Evolutionary conservation across 2,113 vertebrate species (phyloP), one percentile per base, ranked within the genome.

Genomic region (Phoenicopterus ruber): DNA sequence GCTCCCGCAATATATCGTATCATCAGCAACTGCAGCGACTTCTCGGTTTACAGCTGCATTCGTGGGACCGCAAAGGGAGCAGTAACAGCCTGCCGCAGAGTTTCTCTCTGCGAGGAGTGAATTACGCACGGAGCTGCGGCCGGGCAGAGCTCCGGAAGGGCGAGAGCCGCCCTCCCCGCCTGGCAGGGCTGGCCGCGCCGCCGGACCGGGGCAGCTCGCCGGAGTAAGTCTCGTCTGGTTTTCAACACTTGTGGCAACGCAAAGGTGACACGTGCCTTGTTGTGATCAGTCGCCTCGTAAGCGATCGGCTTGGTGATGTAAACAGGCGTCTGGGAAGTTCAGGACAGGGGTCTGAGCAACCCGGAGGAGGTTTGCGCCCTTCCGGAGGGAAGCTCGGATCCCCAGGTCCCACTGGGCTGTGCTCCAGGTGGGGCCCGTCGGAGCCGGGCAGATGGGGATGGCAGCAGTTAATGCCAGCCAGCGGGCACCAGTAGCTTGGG

Each of bases 211-310:
- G 8, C 4, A 5, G 38, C 9, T 12, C 13, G n/a, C 84, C 57
- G 55, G 58, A 55, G 26, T 13, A 18, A 38, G 42, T 9, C 44
- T 36, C 12, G 19, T 2, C 18, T 7, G 47, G 8, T 6, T 61
- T 47, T 4, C 63, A 31, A 29, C 8, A 0, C 40, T 9, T 3
- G 22, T 5, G 52, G 38, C 28, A 38, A 22, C 3, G 2, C 3
- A 20, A 40, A 77, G 26, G n/a, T 50, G 28, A 18, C 40, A 4
- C 0, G 0, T 8, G 18, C 26, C 42, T 38, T 2, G 17, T 1
- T 17, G 38, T 3, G 54, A 46, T 28, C 4, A 0, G 3, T 21
- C 1, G 2, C 49, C 32, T 42, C 7, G 13, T 1, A 1, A 34
- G 22, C 4, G 0, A 10, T 17, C 0, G 3, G 5, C 29, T 2